Evolutionary conservation across 2,888 invertebrate species (phyloP), one percentile per base, ranked within the genome.

Genomic region (Trissoscelio sp.): DNA sequence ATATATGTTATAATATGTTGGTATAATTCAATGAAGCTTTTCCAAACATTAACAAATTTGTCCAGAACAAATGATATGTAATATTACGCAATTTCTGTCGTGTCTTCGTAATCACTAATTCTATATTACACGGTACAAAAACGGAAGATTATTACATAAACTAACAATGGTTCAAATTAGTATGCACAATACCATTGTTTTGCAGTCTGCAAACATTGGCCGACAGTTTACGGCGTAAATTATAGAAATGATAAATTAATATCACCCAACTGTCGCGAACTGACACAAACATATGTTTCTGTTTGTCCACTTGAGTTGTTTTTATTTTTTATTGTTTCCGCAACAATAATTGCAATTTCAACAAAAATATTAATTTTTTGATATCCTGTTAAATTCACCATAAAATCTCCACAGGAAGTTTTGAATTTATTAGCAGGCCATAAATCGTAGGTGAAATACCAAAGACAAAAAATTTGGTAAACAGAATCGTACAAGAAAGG

Each of bases 211-310:
- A n/a, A 44, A 44, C 1, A 44, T 9, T 11, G 18, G 14, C n/a
- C 44, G 7, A 18, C 18, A 18, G 44, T 46, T 46, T 18, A 46
- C 44, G 9, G 20, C 18, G 7, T 46, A 9, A 20, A 22, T 22
- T 48, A 7, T 22, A 48, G 34, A 31, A 55, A 16, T 55, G 55
- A 34, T 34, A 18, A 55, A 55, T 55, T 55, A 34, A 34, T 16
- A 55, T 34, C 16, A 6, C n/a, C n/a, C 11, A 55, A 55, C 34
- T 34, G 18, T 55, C 34, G 6, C 16, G 3, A 34, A 18, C 2
- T 55, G 34, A 16, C 16, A 11, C 14, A 14, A 51, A 28, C 51
- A 28, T 14, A 5, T 51, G 51, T 51, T 18, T n/a, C 18, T 46
- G 3, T 46, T 46, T 24, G 24, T 24, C 24, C 6, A 24, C 24